phyloP scores from a whole-genome alignment of 2,113 vertebrate species.

The Pitta sordida region DNA sequence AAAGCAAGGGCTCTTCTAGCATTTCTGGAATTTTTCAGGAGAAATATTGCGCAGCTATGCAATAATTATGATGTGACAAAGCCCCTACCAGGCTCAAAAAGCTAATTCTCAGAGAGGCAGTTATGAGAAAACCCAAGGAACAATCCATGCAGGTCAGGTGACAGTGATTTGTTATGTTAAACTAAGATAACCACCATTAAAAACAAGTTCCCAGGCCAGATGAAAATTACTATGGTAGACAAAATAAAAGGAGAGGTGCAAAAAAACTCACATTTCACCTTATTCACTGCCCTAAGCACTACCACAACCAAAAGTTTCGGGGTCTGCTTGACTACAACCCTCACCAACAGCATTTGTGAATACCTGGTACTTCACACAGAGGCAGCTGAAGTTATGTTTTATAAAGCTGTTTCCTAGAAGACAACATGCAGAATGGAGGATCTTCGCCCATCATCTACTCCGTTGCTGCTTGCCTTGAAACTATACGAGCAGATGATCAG shows the following conservation, averaged over 20 bases:
- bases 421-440: accelerated
- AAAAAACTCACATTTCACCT: background rate
- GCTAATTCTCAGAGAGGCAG: background rate
- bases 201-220: background rate
- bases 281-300: background rate
- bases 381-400: background rate
- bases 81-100: background rate
- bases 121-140: background rate
- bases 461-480: background rate
- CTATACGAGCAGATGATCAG: background rate
- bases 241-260: background rate
- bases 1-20: background rate
- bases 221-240: background rate
- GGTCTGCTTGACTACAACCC: background rate
- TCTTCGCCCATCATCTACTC: background rate
- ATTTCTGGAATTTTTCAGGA: background rate
- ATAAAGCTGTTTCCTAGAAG: background rate
- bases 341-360: background rate
- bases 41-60: background rate
- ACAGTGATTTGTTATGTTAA: background rate
- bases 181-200: background rate
- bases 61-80: background rate
- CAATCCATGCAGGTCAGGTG: accelerated
- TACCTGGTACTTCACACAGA: background rate
- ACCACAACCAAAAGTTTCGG: background rate